phyloP scores from a whole-genome alignment of 1,140 invertebrate species.

The Lerema accius region DNA sequence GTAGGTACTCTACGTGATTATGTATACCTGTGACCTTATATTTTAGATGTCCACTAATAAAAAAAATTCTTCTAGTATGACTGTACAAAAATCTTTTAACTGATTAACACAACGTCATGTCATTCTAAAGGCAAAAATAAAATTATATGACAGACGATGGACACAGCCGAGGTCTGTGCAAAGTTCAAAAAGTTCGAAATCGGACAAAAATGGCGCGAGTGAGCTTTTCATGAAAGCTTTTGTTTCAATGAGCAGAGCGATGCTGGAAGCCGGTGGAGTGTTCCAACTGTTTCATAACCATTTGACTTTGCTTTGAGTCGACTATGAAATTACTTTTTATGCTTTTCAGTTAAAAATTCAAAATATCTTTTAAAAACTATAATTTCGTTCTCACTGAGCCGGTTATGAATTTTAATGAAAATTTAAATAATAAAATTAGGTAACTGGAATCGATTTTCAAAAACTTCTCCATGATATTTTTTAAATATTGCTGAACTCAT shows the following conservation, averaged over 20 bases:
- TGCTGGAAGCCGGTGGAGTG: conserved; percentile 12
- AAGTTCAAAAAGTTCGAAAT: background rate
- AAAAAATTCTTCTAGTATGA: too few species aligned
- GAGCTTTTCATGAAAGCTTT: conserved; percentile 25
- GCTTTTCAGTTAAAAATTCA: background rate
- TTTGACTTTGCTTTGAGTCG: conserved; percentile 10
- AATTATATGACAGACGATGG: background rate
- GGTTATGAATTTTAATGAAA: background rate
- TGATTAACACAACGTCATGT: too few species aligned
- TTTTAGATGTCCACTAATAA: too few species aligned
- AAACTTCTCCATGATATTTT: too few species aligned
- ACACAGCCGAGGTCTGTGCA: background rate
- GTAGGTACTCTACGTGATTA: too few species aligned
- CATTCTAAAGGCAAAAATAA: background rate
- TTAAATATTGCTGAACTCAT: too few species aligned
- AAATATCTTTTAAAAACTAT: background rate
- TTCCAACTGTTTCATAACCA: conserved; percentile 25
- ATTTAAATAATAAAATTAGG: background rate
- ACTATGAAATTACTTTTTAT: background rate
- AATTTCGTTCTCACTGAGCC: background rate
- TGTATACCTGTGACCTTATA: too few species aligned
- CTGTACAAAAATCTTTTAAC: too few species aligned
- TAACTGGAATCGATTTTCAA: too few species aligned
- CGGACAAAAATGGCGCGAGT: conserved; percentile 8
- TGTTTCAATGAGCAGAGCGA: conserved; percentile 28